A percentile compares a stretch with the other conserved stretches of the same genome.
These are phyloP conservation scores for Montipora foliosa DNA, from an alignment of 64 coral and sea anemone genomes.

Conservation along the genomic window DNA sequence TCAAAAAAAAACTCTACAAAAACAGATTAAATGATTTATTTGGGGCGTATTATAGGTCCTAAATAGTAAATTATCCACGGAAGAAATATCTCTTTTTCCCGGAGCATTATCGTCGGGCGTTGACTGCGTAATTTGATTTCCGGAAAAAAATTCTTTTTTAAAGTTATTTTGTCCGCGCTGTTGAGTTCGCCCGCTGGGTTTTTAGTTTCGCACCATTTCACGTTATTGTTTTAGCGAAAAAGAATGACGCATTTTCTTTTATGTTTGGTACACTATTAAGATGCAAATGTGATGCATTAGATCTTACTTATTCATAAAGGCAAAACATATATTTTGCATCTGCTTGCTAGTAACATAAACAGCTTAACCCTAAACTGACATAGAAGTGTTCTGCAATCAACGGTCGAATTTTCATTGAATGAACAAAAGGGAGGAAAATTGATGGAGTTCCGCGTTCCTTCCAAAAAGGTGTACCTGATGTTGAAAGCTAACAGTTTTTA, in stretches of 20 bases:
- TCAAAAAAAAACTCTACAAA: too few relatives aligned
- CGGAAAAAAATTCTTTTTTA: too few relatives aligned
- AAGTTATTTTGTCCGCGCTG: not conserved
- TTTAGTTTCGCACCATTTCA: conserved; percentile 10
- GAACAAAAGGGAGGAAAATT: not conserved
- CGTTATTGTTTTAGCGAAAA: not conserved
- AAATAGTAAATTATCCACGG: too few relatives aligned
- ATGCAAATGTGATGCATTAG: conserved; percentile 27
- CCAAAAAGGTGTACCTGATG: not conserved
- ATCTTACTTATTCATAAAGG: conserved; percentile 32
- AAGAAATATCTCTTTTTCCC: too few relatives aligned
- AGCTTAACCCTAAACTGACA: not conserved
- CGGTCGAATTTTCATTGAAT: not conserved
- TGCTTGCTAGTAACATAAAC: conserved; percentile 1
- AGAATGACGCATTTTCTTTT: conserved; percentile 1
- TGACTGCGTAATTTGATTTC: too few relatives aligned
- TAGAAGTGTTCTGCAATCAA: not conserved
- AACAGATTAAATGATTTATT: too few relatives aligned
- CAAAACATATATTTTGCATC: conserved; percentile 4
- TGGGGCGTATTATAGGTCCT: too few relatives aligned
- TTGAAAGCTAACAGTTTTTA: not conserved
- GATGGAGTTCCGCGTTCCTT: not conserved
- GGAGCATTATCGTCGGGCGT: too few relatives aligned
- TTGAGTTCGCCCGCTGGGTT: not conserved
- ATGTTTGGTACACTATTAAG: not conserved